These are phyloP conservation scores for Dryomyza anilis DNA, from an alignment of 2,888 invertebrate species.

Conservation along the genomic window DNA sequence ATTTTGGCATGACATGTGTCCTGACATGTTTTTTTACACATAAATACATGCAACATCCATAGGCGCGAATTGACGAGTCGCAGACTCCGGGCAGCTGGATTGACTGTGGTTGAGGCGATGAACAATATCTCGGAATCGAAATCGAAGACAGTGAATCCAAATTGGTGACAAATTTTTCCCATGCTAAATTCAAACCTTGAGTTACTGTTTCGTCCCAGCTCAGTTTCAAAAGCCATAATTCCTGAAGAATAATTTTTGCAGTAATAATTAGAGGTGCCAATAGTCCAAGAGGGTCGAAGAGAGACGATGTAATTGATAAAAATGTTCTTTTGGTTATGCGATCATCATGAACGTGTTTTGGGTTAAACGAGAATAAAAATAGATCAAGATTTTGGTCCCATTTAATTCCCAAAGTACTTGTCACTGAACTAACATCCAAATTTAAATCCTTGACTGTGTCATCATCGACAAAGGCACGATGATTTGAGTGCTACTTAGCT, in stretches of 20 bases:
- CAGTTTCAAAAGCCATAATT: no score
- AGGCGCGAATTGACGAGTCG: not conserved
- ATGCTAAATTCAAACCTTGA: not conserved
- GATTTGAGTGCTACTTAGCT: not conserved
- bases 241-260: no score
- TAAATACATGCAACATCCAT: not conserved
- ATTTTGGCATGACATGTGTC: no score
- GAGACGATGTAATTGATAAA: not conserved
- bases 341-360: no score
- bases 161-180: not conserved
- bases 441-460: no score
- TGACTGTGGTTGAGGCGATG: not conserved
- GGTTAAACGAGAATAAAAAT: not conserved
- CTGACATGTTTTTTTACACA: not conserved
- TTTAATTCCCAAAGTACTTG: no score
- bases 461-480: not conserved
- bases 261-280: not conserved
- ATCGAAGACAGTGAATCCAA: not conserved
- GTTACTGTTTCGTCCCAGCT: not conserved
- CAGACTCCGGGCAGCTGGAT: not conserved
- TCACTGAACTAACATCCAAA: not conserved
- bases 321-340: not conserved
- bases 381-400: not conserved
- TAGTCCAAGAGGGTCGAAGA: not conserved
- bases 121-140: not conserved